Percentiles rank a stretch among this genome's conserved stretches.
Evolutionary conservation across 2,113 vertebrate species (phyloP).

Genomic region (Lagopus leucura): DNA sequence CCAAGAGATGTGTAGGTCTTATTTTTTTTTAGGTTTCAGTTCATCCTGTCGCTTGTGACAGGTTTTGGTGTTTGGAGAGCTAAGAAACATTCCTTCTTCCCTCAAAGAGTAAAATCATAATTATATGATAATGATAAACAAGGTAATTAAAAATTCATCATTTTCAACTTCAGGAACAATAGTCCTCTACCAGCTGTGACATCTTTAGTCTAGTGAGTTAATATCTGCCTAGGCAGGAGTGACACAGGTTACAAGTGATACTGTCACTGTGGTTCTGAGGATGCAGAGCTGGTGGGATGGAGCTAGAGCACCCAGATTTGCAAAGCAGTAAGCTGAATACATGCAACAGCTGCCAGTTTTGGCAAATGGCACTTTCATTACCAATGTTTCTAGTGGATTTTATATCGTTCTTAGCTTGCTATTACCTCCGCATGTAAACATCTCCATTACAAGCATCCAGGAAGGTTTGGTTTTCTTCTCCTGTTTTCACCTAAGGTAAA

Average conservation of each 20-base stretch:
- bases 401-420: background rate
- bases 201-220: background rate
- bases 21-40: constrained; percentile 10
- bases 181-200: background rate
- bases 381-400: background rate
- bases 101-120: background rate
- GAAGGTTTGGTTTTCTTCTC: background rate
- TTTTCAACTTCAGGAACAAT: background rate
- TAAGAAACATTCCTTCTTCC: constrained; percentile 30
- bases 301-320: background rate
- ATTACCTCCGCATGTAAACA: background rate
- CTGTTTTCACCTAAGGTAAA: background rate
- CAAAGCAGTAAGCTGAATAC: background rate
- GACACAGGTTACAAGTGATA: background rate
- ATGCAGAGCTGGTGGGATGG: background rate
- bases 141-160: background rate
- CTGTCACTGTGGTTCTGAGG: background rate
- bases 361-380: background rate
- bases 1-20: constrained; percentile 16
- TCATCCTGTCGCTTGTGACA: constrained; percentile 41
- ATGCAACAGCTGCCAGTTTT: background rate
- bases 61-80: constrained; percentile 21
- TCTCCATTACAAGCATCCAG: background rate
- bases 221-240: background rate
- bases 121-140: background rate